Evolutionary conservation across 1,140 invertebrate genomes (phyloP).

Genomic region (Notospermus geniculatus): DNA sequence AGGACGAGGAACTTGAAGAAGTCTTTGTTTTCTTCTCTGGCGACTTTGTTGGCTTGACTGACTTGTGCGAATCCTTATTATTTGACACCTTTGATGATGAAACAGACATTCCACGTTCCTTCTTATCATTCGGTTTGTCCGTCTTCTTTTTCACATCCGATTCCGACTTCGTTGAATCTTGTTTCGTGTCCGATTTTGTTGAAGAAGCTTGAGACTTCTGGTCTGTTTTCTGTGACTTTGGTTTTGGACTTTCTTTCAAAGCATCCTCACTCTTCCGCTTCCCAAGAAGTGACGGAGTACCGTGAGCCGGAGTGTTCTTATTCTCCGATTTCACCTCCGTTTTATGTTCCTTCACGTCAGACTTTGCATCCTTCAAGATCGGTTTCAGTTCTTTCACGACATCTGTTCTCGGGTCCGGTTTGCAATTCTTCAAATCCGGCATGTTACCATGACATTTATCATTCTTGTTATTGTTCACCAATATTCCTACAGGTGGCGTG

Average conservation of each 20-base stretch:
- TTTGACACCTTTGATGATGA: slow-evolving; percentile 8
- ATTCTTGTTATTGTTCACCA: not conserved
- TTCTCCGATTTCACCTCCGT: slow-evolving; percentile 24
- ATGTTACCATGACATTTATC: not conserved
- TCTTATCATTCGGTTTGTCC: slow-evolving; percentile 49
- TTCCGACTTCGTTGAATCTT: slow-evolving; percentile 15
- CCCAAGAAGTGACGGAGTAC: slow-evolving; percentile 12
- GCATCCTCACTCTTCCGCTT: slow-evolving; percentile 23
- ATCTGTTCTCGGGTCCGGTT: not conserved
- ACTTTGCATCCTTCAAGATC: slow-evolving; percentile 19
- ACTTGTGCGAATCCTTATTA: slow-evolving; percentile 28
- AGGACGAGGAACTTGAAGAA: not conserved
- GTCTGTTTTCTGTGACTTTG: slow-evolving; percentile 10
- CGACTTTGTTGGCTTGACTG: not conserved
- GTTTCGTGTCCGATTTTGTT: no score
- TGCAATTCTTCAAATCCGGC: not conserved
- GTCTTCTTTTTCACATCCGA: slow-evolving; percentile 16
- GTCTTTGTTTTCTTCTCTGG: slow-evolving; percentile 7
- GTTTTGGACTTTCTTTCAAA: slow-evolving; percentile 6
- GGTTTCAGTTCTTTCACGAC: not conserved
- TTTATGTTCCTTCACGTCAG: slow-evolving; percentile 35
- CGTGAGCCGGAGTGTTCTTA: slow-evolving; percentile 16
- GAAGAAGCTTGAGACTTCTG: slow-evolving; percentile 12
- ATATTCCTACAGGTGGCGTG: slow-evolving; percentile 1
- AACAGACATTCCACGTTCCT: slow-evolving; percentile 8